These are phyloP conservation scores for Syndactyla subalaris DNA, from an alignment of 2,797 vertebrate species.

Conservation along the genomic window DNA sequence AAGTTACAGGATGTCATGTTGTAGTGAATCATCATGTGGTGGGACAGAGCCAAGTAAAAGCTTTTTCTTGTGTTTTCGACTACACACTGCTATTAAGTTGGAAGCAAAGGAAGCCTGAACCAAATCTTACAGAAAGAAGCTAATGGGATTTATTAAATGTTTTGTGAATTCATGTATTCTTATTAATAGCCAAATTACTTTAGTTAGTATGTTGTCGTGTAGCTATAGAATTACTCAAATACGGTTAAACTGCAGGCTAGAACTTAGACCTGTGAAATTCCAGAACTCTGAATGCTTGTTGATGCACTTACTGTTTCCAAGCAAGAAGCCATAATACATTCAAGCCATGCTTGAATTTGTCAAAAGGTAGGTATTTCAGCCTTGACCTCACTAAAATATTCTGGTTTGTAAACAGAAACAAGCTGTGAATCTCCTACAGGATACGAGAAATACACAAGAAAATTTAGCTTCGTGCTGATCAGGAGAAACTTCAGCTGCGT, in stretches of 20 bases:
- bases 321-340: not conserved
- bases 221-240: not conserved
- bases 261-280: not conserved
- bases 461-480: not conserved
- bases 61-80: not conserved
- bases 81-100: not conserved
- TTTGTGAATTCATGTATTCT: not conserved
- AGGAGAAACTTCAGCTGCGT: not conserved
- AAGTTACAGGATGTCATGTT: not conserved
- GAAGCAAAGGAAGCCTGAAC: not conserved
- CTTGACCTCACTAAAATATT: not conserved
- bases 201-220: not conserved
- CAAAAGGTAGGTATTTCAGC: not conserved
- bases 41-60: not conserved
- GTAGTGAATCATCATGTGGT: not conserved
- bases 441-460: not conserved
- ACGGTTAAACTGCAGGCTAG: not conserved
- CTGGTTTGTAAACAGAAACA: not conserved
- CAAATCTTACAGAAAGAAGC: not conserved
- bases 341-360: not conserved
- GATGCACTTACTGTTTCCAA: not conserved
- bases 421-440: not conserved
- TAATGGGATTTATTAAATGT: not conserved
- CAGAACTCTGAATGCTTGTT: not conserved
- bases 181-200: not conserved